Evolutionary conservation across 2,113 vertebrate genomes (phyloP).

Genomic region (Cheirogaleus medius): DNA sequence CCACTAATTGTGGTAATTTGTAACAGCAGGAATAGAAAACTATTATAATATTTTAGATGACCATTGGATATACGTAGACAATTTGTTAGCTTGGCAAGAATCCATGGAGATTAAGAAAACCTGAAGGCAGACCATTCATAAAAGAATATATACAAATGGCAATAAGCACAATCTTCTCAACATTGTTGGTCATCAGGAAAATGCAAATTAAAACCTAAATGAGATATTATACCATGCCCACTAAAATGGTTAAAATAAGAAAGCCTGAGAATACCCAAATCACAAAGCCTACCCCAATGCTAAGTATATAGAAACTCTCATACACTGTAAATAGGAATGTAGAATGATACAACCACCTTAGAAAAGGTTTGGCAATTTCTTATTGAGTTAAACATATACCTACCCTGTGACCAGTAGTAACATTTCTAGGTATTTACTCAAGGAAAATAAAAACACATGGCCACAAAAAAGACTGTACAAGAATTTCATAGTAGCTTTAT

Average conservation of each 20-base stretch:
- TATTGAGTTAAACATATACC: not conserved
- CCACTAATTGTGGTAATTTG: not conserved
- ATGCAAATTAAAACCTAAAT: slow-evolving; percentile 21
- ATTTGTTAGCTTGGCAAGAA: not conserved
- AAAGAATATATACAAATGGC: not conserved
- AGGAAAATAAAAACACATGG: not conserved
- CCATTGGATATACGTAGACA: not conserved
- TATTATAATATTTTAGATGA: not conserved
- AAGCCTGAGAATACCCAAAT: not conserved
- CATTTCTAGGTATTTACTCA: not conserved
- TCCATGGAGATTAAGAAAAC: not conserved
- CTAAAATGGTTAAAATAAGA: not conserved
- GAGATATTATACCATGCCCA: not conserved
- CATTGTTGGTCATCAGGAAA: not conserved
- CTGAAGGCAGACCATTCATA: not conserved
- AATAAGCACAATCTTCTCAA: not conserved
- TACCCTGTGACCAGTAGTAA: not conserved
- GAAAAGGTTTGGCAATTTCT: not conserved
- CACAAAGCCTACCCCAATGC: not conserved
- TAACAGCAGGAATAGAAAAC: slow-evolving; percentile 7
- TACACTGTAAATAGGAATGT: not conserved
- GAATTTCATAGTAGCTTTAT: slow-evolving; percentile 17
- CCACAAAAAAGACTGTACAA: not conserved
- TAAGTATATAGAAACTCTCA: not conserved
- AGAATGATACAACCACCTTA: not conserved